These are phyloP conservation scores for Chaetodon auriga DNA, from an alignment of 2,113 vertebrate species.

Conservation along the genomic window DNA sequence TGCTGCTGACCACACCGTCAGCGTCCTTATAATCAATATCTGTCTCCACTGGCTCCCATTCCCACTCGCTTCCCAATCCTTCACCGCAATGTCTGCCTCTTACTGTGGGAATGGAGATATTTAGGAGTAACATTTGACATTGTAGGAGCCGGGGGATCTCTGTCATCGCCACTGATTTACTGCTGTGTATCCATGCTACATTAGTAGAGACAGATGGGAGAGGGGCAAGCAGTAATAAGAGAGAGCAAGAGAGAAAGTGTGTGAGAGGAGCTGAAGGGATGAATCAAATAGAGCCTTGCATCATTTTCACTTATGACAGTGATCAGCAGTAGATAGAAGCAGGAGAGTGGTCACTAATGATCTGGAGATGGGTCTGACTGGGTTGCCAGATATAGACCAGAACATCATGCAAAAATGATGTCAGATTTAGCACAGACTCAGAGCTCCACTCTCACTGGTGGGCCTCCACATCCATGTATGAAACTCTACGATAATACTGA, in stretches of 20 bases:
- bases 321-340: slow-evolving; percentile 25
- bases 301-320: slow-evolving; percentile 40
- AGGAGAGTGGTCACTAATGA: slow-evolving; percentile 54
- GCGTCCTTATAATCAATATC: slow-evolving; percentile 53
- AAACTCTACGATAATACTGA: neutral
- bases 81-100: slow-evolving; percentile 21
- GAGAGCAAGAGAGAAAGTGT: slow-evolving; percentile 1
- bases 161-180: slow-evolving; percentile 44
- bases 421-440: neutral
- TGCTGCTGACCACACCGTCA: slow-evolving; percentile 22
- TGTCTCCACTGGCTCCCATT: slow-evolving; percentile 20
- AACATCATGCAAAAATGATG: slow-evolving; percentile 9
- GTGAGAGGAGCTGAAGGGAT: slow-evolving; percentile 14
- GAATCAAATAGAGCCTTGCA: slow-evolving; percentile 21
- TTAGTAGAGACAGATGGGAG: slow-evolving; percentile 42
- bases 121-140: slow-evolving; percentile 25
- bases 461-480: no score
- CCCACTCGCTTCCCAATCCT: slow-evolving; percentile 24
- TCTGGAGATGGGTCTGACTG: slow-evolving; percentile 27
- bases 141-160: slow-evolving; percentile 26
- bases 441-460: neutral
- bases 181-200: slow-evolving; percentile 17
- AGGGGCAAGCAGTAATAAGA: slow-evolving; percentile 19
- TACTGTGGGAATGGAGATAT: slow-evolving; percentile 18
- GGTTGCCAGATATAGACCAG: slow-evolving; percentile 25